Conservation (phyloP, 2,888 invertebrate genomes). For the Abrostola tripartita region DNA sequence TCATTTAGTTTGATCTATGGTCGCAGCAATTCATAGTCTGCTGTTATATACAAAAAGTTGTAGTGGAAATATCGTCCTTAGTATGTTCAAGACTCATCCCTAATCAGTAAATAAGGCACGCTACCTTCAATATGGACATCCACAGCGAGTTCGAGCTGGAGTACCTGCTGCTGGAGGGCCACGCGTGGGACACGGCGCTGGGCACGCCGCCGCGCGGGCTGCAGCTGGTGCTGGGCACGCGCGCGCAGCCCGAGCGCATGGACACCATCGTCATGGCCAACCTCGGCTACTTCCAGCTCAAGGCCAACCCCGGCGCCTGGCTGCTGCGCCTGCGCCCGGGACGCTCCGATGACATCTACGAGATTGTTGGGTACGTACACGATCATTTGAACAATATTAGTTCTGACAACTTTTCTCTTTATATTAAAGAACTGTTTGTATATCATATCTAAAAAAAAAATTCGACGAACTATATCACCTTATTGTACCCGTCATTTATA, state of each 20-base stretch:
- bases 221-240: conserved; percentile 97
- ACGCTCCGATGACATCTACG: conserved; percentile 97
- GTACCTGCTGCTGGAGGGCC: conserved; percentile 97
- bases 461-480: too few species aligned
- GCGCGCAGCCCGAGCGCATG: conserved; percentile 92
- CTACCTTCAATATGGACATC: neutral
- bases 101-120: neutral
- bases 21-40: too few species aligned
- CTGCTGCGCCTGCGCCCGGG: conserved; percentile 96
- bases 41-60: too few species aligned
- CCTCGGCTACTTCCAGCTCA: conserved; percentile 98
- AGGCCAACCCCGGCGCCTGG: conserved; percentile 99
- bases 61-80: too few species aligned
- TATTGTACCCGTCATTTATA: too few species aligned
- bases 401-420: too few species aligned
- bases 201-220: conserved; percentile 98
- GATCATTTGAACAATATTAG: too few species aligned
- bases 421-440: too few species aligned
- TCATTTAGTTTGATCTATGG: too few species aligned
- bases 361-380: conserved; percentile 91
- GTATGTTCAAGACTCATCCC: neutral
- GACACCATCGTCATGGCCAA: conserved; percentile 99
- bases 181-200: conserved; percentile 97
- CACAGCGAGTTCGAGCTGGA: conserved; percentile 98
- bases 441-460: too few species aligned